These are phyloP conservation scores for Lamproptera curius DNA, from an alignment of 2,888 invertebrate genomes.

Conservation along the genomic window DNA sequence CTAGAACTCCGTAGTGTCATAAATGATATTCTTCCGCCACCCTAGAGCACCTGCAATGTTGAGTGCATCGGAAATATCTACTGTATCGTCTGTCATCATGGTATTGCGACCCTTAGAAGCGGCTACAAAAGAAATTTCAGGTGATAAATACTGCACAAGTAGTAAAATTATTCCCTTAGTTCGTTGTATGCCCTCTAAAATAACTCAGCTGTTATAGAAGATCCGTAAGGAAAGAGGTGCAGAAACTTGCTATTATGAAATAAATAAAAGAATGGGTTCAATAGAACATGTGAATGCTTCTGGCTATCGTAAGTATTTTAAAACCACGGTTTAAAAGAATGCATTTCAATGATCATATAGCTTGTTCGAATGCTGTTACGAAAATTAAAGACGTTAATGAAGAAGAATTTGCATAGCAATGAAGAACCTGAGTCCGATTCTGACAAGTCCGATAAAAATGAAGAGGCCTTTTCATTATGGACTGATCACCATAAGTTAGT, in stretches of 20 bases:
- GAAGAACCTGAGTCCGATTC: neutral
- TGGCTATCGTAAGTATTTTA: constrained; percentile 1
- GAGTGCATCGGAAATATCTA: constrained; percentile 25
- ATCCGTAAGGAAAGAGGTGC: constrained; percentile 21
- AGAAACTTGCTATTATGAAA: constrained; percentile 24
- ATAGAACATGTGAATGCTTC: too few relatives aligned
- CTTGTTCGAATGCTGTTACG: neutral
- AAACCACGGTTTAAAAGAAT: constrained; percentile 26
- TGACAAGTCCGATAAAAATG: neutral
- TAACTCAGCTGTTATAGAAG: constrained; percentile 15
- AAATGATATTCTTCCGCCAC: constrained; percentile 20
- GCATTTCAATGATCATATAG: constrained; percentile 18
- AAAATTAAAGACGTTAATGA: constrained; percentile 5
- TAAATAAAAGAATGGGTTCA: constrained; percentile 23
- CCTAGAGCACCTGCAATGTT: constrained; percentile 25
- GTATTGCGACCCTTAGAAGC: constrained; percentile 20
- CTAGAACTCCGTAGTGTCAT: constrained; percentile 17
- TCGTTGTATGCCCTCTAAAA: constrained; percentile 20
- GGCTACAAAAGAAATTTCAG: constrained; percentile 22
- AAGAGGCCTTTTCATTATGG: constrained; percentile 28
- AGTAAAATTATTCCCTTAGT: constrained; percentile 21
- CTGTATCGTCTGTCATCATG: constrained; percentile 23
- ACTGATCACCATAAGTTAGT: constrained; percentile 27
- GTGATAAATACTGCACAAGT: constrained; percentile 22
- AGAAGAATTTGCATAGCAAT: neutral